Evolutionary conservation across 2,113 vertebrate species (phyloP).

Genomic region (Myodes glareolus): DNA sequence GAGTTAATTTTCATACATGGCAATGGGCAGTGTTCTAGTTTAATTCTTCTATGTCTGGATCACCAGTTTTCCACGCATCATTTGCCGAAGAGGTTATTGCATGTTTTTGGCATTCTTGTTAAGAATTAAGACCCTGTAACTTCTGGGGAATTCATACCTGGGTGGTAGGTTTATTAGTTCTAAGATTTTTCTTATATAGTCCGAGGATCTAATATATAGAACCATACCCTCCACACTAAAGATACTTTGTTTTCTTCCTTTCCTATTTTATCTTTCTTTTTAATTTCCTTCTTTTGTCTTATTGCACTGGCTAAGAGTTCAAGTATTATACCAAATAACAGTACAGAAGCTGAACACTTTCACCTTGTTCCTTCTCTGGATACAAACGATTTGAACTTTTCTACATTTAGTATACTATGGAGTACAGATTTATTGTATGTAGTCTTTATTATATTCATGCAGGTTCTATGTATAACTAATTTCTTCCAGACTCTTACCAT

Average conservation of each 20-base stretch:
- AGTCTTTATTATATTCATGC: not conserved
- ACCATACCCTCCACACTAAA: too few species aligned
- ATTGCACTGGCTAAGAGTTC: not conserved
- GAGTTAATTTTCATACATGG: not conserved
- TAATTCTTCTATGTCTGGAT: not conserved
- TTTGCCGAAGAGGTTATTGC: not conserved
- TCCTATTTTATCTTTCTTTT: not conserved
- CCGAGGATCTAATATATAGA: not conserved
- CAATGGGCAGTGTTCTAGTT: not conserved
- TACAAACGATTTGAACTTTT: not conserved
- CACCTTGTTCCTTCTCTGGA: not conserved
- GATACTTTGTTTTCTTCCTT: not conserved
- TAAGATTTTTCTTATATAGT: not conserved
- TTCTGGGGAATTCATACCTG: not conserved
- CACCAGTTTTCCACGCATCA: not conserved
- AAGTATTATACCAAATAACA: not conserved
- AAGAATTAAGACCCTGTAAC: not conserved
- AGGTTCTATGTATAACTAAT: not conserved
- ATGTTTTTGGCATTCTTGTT: not conserved
- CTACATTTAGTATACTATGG: not conserved
- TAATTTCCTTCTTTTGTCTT: not conserved
- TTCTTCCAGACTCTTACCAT: not conserved
- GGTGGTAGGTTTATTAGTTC: not conserved
- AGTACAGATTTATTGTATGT: not conserved
- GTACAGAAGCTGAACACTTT: not conserved